Percentiles rank a stretch among this genome's conserved stretches.
Evolutionary conservation across 2,113 vertebrate genomes (phyloP).

Genomic region (Ia io): DNA sequence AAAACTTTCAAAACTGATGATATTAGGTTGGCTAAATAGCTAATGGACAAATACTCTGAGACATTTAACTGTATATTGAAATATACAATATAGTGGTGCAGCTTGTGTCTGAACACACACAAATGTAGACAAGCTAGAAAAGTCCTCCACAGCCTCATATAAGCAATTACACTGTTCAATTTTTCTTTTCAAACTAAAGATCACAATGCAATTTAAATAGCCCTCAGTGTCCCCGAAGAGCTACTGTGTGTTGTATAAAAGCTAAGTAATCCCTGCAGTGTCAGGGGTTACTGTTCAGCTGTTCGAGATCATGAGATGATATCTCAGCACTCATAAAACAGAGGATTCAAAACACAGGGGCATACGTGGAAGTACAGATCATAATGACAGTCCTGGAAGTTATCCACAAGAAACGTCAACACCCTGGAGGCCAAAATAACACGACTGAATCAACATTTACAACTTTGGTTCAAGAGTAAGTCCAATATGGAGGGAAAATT

Average conservation of each 20-base stretch:
- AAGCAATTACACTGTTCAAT: conserved; percentile 42
- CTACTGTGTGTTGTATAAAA: conserved; percentile 86
- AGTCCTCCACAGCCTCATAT: conserved; percentile 17
- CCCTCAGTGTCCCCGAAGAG: conserved; percentile 79
- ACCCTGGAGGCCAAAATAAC: conserved; percentile 70
- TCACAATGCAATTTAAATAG: conserved; percentile 78
- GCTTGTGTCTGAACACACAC: conserved; percentile 27
- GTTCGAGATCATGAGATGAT: conserved; percentile 88
- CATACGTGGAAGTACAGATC: conserved; percentile 75
- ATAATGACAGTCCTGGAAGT: conserved; percentile 73
- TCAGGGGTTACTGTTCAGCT: conserved; percentile 93
- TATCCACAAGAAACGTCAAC: conserved; percentile 73
- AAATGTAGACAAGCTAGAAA: conserved; percentile 50
- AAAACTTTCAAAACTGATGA: conserved; percentile 32
- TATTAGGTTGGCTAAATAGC: background rate
- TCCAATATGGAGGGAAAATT: conserved; percentile 66
- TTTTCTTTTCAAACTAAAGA: conserved; percentile 61
- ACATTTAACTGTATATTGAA: background rate
- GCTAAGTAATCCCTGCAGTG: conserved; percentile 87
- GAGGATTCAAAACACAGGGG: conserved; percentile 78
- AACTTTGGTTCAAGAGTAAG: conserved; percentile 75
- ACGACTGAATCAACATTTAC: conserved; percentile 66
- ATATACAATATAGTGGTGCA: conserved; percentile 16
- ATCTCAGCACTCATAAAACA: conserved; percentile 84
- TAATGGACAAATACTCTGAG: conserved; percentile 10